A percentile compares a stretch with the other conserved stretches of the same genome.
Evolutionary conservation across 1,140 invertebrate species (phyloP).

Genomic region (Pomacea maculata): DNA sequence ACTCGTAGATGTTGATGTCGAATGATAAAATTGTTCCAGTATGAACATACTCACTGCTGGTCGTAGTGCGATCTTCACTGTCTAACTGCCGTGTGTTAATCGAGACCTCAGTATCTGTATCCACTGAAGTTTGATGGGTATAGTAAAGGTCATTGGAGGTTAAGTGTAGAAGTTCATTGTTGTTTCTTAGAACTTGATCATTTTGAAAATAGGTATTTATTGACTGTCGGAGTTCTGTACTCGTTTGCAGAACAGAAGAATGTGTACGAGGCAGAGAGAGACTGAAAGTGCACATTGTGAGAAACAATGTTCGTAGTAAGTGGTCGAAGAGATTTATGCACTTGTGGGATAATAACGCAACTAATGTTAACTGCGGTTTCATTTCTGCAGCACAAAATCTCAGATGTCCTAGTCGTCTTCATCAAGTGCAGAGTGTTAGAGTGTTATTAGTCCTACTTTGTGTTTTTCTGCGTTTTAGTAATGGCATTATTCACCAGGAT

Average conservation of each 20-base stretch:
- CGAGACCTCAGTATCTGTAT: no score
- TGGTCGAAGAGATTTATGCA: background rate
- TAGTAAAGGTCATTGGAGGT: conserved; percentile 61
- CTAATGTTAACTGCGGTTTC: no score
- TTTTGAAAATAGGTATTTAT: background rate
- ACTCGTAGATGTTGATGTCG: no score
- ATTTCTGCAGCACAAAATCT: no score
- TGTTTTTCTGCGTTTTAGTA: no score
- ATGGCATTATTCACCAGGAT: no score
- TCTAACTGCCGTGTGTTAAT: conserved; percentile 78
- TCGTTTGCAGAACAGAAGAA: background rate
- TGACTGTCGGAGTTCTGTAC: background rate
- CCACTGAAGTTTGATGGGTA: conserved; percentile 43
- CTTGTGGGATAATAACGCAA: no score
- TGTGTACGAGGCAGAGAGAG: background rate
- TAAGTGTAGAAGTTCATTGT: conserved; percentile 66
- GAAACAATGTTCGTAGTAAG: background rate
- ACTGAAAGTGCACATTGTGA: background rate
- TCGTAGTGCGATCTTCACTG: conserved; percentile 94
- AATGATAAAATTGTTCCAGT: conserved; percentile 11
- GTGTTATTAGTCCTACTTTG: no score
- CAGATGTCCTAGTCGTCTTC: no score
- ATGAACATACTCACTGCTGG: conserved; percentile 76
- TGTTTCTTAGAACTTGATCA: background rate
- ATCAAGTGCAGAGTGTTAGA: no score